Evolutionary conservation across 2,113 vertebrate genomes (phyloP).

Genomic region (Podiceps cristatus): DNA sequence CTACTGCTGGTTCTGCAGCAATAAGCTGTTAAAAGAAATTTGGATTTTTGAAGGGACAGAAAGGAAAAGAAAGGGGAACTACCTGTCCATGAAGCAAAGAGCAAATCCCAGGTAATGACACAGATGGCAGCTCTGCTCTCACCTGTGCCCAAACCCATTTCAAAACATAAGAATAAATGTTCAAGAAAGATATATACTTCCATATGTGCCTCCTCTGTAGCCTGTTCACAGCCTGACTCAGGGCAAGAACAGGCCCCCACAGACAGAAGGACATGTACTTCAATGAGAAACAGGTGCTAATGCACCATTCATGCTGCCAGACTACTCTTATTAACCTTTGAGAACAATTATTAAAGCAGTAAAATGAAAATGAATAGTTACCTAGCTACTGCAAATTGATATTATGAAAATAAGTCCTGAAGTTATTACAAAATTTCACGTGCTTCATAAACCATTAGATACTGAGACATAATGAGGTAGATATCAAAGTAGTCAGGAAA

Average conservation of each 20-base stretch:
- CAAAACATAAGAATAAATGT: neutral
- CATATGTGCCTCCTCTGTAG: fast-evolving
- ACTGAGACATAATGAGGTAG: neutral
- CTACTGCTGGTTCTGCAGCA: neutral
- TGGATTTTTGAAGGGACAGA: neutral
- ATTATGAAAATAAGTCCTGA: constrained; percentile 9
- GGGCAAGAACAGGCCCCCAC: neutral
- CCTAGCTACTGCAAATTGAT: neutral
- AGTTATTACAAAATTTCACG: neutral
- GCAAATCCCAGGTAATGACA: neutral
- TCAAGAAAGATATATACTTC: neutral
- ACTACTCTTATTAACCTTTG: neutral
- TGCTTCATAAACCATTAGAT: neutral
- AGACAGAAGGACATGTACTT: fast-evolving
- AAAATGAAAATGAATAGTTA: neutral
- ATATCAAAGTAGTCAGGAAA: neutral
- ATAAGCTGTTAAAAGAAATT: neutral
- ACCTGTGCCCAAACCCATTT: neutral
- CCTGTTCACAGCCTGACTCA: neutral
- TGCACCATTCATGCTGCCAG: neutral
- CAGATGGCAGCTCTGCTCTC: neutral
- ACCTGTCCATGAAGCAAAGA: neutral
- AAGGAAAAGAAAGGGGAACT: neutral
- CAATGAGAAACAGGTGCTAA: neutral
- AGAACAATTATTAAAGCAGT: neutral